phyloP scores from a whole-genome alignment of 2,797 vertebrate genomes.

The Pangasius djambal region DNA sequence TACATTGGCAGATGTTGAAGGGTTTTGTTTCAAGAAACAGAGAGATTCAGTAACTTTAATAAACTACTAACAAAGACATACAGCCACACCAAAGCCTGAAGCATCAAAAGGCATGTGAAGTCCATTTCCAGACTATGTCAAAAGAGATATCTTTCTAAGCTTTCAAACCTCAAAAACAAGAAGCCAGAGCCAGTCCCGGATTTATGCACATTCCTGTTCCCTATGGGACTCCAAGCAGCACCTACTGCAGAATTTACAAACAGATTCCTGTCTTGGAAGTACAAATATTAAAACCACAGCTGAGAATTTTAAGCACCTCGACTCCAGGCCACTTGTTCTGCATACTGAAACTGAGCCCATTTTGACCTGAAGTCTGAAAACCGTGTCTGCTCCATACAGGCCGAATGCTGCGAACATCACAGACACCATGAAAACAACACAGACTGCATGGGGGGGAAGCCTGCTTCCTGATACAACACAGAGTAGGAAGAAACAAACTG shows the following conservation, averaged over 20 bases:
- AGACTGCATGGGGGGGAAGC: not conserved
- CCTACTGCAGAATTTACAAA: constrained; percentile 19
- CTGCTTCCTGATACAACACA: constrained; percentile 34
- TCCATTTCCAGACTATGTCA: not conserved
- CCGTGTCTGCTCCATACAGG: too few relatives aligned
- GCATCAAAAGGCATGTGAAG: constrained; percentile 21
- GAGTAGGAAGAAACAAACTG: constrained; percentile 10
- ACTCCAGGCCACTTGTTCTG: not conserved
- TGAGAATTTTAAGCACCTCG: not conserved
- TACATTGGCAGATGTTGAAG: constrained; percentile 53
- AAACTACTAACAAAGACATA: constrained; percentile 30
- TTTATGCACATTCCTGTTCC: not conserved
- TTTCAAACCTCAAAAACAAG: constrained; percentile 14
- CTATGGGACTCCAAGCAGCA: not conserved
- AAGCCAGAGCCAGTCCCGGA: constrained; percentile 14
- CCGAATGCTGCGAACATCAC: constrained; percentile 1
- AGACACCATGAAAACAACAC: not conserved
- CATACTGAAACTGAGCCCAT: not conserved
- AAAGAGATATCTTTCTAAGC: not conserved
- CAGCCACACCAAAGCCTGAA: constrained; percentile 47
- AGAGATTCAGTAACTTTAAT: constrained; percentile 43
- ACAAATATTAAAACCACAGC: constrained; percentile 12
- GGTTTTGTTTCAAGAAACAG: constrained; percentile 42
- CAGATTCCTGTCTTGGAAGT: constrained; percentile 20
- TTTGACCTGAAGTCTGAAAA: not conserved